Evolutionary conservation across 2,888 invertebrate species (phyloP), one percentile per base, ranked within the genome.

Genomic region (Muschampia plurimacula): DNA sequence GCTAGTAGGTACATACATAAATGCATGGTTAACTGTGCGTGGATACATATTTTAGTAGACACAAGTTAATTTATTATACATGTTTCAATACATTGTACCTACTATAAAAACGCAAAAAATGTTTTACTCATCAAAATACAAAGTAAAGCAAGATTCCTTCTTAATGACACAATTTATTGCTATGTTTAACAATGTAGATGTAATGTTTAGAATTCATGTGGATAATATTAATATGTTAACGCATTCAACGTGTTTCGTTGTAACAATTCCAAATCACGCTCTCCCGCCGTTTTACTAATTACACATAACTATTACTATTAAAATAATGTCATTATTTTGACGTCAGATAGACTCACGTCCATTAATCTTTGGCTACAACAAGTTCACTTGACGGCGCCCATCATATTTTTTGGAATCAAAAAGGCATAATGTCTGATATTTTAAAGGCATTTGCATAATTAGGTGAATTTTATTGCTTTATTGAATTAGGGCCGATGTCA

Each of bases 381-480:
- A 83, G 83, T 83, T 81, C 81, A 84, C 86, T 87, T 89, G 89
- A 91, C 85, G 84, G 87, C 83, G 82, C 86, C 84, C 84, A 85
- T 91, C 88, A 91, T 91, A 91, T 90, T 89, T 89, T 91, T 89
- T 84, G 84, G 78, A 85, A 82, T 83, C 84, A 82, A 87, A 89
- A 90, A 89, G 84, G 87, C 86, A 89, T 90, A 89, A 90, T 88
- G 83, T 80, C 83, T 86, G 89, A 91, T 90, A 91, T 91, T 92
- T 91, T 87, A 89, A 89, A 89, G 77, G 86, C 92, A 93, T 94
- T 94, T 93, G 92, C 94, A 94, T 94, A 94, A 94, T 94, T 94
- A 94, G 93, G 94, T 94, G 93, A 92, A 93, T 93, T 94, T 94
- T 94, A 94, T 94, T 89, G 92, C 94, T 94, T 93, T 94, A 94